Evolutionary conservation across 2,888 invertebrate species (phyloP).

Genomic region (Ophioninae sp.): DNA sequence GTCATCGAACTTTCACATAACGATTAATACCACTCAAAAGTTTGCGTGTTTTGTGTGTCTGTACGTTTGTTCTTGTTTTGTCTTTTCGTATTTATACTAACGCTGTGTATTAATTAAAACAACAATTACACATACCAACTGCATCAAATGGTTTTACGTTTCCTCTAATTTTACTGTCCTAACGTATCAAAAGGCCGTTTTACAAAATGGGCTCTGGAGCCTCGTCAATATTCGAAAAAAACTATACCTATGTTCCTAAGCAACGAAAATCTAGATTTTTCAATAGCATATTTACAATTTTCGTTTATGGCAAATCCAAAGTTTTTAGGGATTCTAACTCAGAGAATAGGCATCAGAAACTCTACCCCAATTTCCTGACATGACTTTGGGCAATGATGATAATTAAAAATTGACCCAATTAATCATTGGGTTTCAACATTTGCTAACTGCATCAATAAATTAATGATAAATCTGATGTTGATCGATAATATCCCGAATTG

Average conservation of each 20-base stretch:
- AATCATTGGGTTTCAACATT: too few relatives aligned
- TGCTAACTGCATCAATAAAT: too few relatives aligned
- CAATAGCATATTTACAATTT: slow-evolving; percentile 10
- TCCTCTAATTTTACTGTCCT: slow-evolving; percentile 31
- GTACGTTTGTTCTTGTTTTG: slow-evolving; percentile 21
- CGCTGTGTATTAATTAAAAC: slow-evolving; percentile 48
- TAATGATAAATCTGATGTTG: not conserved
- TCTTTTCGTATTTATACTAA: slow-evolving; percentile 53
- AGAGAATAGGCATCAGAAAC: too few relatives aligned
- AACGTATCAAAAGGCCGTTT: not conserved
- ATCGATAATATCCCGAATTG: not conserved
- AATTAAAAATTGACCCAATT: too few relatives aligned
- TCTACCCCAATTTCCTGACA: too few relatives aligned
- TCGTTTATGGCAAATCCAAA: too few relatives aligned
- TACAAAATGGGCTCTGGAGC: not conserved
- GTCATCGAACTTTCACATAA: slow-evolving; percentile 47
- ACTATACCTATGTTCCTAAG: not conserved
- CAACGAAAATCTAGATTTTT: not conserved
- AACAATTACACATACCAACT: slow-evolving; percentile 46
- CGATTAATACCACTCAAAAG: slow-evolving; percentile 43
- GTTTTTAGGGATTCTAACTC: too few relatives aligned
- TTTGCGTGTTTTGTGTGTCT: slow-evolving; percentile 40
- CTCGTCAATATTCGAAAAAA: not conserved
- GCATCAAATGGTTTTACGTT: slow-evolving; percentile 15
- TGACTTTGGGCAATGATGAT: too few relatives aligned